Evolutionary conservation across 2,888 invertebrate genomes (phyloP).

Genomic region (Scaptomyza tumidula): DNA sequence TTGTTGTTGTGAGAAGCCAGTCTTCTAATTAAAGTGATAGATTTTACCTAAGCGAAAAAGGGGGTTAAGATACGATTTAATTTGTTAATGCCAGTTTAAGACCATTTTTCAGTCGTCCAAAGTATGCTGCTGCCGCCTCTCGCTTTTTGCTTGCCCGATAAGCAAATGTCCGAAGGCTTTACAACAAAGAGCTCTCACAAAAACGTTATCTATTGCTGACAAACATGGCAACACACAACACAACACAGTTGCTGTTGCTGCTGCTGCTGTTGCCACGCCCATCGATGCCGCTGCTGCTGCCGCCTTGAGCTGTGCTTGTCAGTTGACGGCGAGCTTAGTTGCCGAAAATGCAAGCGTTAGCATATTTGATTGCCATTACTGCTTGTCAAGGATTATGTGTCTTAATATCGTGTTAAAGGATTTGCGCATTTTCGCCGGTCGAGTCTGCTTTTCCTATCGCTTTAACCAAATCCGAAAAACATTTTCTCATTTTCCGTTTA

Average conservation of each 20-base stretch:
- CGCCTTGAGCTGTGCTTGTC: conserved; percentile 53
- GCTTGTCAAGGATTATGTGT: conserved; percentile 77
- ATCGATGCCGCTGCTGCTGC: conserved; percentile 7
- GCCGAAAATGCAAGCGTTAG: conserved; percentile 75
- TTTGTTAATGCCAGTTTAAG: conserved; percentile 59
- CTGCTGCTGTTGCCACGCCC: conserved; percentile 31
- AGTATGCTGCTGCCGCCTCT: conserved; percentile 5
- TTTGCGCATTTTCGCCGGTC: conserved; percentile 58
- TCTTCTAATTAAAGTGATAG: conserved; percentile 74
- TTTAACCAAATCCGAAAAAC: conserved; percentile 11
- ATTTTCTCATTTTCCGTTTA: conserved; percentile 58
- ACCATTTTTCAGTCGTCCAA: conserved; percentile 49
- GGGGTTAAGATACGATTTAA: conserved; percentile 50
- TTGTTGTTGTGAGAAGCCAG: conserved; percentile 32
- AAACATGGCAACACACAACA: conserved; percentile 22
- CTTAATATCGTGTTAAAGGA: conserved; percentile 80
- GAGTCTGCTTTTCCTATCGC: conserved; percentile 8
- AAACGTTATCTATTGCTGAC: conserved; percentile 28
- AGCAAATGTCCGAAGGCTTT: conserved; percentile 59
- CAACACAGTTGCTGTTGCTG: background rate
- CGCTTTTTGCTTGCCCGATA: conserved; percentile 41
- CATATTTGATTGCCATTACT: conserved; percentile 79
- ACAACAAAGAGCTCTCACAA: conserved; percentile 26
- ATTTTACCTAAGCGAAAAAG: conserved; percentile 51
- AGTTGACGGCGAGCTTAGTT: conserved; percentile 63